phyloP scores from a whole-genome alignment of 1,140 invertebrate genomes.

The Drosophila tani region DNA sequence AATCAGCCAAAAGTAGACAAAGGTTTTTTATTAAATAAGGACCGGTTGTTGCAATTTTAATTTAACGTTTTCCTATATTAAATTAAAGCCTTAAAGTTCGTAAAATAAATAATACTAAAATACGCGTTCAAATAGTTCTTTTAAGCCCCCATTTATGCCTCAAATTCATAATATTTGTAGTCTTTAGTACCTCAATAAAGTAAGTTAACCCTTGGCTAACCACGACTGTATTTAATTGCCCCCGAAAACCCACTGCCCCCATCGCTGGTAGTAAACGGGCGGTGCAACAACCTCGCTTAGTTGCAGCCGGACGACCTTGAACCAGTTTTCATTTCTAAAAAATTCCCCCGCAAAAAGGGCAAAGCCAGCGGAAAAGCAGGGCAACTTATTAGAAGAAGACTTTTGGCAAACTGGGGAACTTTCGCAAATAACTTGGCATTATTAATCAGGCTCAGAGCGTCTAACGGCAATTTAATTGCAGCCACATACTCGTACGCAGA shows the following conservation, averaged over 20 bases:
- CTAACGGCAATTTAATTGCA: constrained; percentile 70
- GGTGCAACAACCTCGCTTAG: constrained; percentile 79
- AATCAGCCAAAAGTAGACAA: too few relatives aligned
- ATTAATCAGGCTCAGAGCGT: constrained; percentile 63
- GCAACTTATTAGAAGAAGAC: constrained; percentile 43
- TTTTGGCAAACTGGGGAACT: constrained; percentile 27
- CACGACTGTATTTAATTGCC: constrained; percentile 19
- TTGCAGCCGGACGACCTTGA: constrained; percentile 68
- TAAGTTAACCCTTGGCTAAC: neutral
- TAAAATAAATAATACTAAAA: too few relatives aligned
- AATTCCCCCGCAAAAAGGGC: constrained; percentile 4
- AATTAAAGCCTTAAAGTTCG: too few relatives aligned
- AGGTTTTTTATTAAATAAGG: neutral
- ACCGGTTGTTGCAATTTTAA: too few relatives aligned
- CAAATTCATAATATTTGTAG: rapidly evolving
- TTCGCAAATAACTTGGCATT: constrained; percentile 36
- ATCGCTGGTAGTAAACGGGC: constrained; percentile 6
- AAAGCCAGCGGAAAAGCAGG: constrained; percentile 13
- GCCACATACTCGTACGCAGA: constrained; percentile 27
- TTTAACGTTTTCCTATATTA: too few relatives aligned
- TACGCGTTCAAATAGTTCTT: too few relatives aligned
- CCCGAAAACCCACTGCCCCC: neutral
- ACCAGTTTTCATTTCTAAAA: constrained; percentile 74
- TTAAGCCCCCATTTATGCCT: too few relatives aligned
- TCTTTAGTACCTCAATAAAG: neutral